Evolutionary conservation across 2,888 invertebrate species (phyloP), one percentile per base, ranked within the genome.

Genomic region (Heliothis peltigera): DNA sequence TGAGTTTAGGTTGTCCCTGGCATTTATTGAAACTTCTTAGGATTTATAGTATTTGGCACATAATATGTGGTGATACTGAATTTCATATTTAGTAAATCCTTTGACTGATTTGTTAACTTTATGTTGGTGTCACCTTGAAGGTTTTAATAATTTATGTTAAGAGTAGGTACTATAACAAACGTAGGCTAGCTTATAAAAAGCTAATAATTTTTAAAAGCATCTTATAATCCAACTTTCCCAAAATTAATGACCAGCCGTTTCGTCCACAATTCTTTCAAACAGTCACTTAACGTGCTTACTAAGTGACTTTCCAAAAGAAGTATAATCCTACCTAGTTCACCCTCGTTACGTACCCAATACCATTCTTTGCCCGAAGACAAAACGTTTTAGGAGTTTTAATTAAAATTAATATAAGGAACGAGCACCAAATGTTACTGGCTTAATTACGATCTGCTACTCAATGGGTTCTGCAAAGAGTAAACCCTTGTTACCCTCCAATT

Each of bases 401-500:
- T 81, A 75, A 81, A 80, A 75, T 76, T 74, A 81, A 75, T 71
- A 73, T 77, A 73, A 77, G 58, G 68, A 67, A 69, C 73, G 80
- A 64, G 70, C 54, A 64, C 77, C 77, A 74, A 80, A 81, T 79
- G 75, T 79, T 81, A 71, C 77, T 75, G 80, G 72, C 75, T 74
- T 80, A 82, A 78, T 82, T 79, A 74, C 74, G 76, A 82, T 77
- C 74, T 75, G 82, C 60, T 66, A 68, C 63, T 71, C 69, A 72
- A 70, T 66, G 77, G 66, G 63, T 76, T 66, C 60, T 59, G 70
- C 67, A 68, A 66, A 66, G 74, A 15, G 61, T 55, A 80, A 82
- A 81, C 84, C 84, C 80, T 79, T 84, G 79, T 82, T 82, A 75
- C 80, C 62, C 70, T 78, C 60, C 63, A 79, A 84, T 86, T 86